Percentiles rank a stretch among this genome's conserved stretches.
Evolutionary conservation across 2,113 vertebrate genomes (phyloP).

Genomic region (Typhlomys cinereus): DNA sequence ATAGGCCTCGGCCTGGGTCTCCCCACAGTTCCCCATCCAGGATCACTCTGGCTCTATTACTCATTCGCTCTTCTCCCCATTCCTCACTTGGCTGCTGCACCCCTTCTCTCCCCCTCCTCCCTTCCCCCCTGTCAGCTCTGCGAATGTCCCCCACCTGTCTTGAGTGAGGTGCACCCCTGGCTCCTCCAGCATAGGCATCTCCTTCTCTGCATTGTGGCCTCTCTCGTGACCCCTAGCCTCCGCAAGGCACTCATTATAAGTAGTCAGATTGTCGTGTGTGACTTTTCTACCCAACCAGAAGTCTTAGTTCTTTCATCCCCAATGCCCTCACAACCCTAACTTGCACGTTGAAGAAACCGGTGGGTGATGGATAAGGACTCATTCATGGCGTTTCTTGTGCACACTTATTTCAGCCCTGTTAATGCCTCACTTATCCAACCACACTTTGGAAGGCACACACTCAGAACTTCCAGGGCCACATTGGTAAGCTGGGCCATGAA

Average conservation of each 20-base stretch:
- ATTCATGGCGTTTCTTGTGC: neutral
- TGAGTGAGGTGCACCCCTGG: too few relatives aligned
- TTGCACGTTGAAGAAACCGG: neutral
- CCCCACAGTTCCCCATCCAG: rapidly evolving
- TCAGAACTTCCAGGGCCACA: neutral
- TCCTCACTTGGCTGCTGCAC: rapidly evolving
- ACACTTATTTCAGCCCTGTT: neutral
- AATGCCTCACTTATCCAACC: neutral
- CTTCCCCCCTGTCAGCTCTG: neutral
- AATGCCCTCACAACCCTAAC: neutral
- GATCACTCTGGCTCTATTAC: rapidly evolving
- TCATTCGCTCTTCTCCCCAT: neutral
- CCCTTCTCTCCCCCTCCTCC: too few relatives aligned
- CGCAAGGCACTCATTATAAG: rapidly evolving
- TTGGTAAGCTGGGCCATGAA: neutral
- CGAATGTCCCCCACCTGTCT: rapidly evolving
- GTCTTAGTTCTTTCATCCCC: too few relatives aligned
- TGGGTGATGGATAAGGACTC: too few relatives aligned
- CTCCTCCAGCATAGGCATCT: too few relatives aligned
- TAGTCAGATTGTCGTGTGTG: neutral
- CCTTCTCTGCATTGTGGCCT: rapidly evolving
- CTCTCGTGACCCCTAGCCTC: neutral
- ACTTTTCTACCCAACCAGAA: neutral
- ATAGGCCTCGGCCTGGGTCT: too few relatives aligned
- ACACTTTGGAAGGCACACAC: neutral